These are phyloP conservation scores for Noctua fimbriata DNA, from an alignment of 2,888 invertebrate genomes.

Conservation along the genomic window DNA sequence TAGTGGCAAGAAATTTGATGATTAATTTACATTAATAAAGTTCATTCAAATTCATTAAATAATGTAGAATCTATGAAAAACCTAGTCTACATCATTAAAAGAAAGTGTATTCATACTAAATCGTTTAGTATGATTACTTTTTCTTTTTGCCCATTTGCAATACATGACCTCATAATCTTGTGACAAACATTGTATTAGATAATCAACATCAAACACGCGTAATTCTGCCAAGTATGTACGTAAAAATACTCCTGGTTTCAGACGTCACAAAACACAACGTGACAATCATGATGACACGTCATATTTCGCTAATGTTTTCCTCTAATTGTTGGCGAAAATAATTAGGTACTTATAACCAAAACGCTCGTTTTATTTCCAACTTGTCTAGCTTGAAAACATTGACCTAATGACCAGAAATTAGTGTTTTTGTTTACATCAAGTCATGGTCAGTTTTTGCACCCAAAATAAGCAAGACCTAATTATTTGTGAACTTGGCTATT, in stretches of 20 bases:
- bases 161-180: neutral
- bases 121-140: slow-evolving; percentile 31
- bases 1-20: no score
- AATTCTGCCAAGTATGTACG: neutral
- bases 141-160: neutral
- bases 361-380: slow-evolving; percentile 27
- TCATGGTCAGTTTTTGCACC: slow-evolving; percentile 50
- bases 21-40: no score
- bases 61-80: neutral
- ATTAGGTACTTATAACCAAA: neutral
- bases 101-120: slow-evolving; percentile 7
- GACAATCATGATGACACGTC: neutral
- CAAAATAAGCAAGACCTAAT: slow-evolving; percentile 24
- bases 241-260: neutral
- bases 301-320: neutral
- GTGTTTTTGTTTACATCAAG: slow-evolving; percentile 36
- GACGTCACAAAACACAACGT: slow-evolving; percentile 1
- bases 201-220: slow-evolving; percentile 14
- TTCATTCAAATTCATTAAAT: neutral
- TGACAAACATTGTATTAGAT: slow-evolving; percentile 3
- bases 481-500: slow-evolving; percentile 5
- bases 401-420: slow-evolving; percentile 56
- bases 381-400: slow-evolving; percentile 61
- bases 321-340: slow-evolving; percentile 12
- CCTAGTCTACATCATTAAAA: neutral